Conservation (phyloP, 1,140 invertebrate species). For the Temnothorax nylanderi region DNA sequence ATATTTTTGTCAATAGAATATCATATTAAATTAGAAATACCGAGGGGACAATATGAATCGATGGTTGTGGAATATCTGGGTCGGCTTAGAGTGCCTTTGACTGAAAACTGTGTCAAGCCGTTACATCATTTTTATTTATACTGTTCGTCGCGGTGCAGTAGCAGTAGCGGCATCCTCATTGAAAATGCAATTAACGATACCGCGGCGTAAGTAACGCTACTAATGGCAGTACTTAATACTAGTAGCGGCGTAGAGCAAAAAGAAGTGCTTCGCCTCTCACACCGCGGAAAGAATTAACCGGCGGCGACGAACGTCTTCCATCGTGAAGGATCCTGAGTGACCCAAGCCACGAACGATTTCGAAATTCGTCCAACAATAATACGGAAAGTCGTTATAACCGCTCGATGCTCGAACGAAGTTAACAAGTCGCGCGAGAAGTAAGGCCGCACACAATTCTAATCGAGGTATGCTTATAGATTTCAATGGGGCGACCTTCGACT, state of each 20-base stretch:
- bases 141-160: neutral
- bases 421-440: no score
- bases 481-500: no score
- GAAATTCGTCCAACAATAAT: no score
- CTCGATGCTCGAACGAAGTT: no score
- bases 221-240: neutral
- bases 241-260: neutral
- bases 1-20: neutral
- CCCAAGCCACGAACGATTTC: no score
- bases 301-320: no score
- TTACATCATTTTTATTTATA: slow-evolving; percentile 52
- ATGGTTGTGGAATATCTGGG: neutral
- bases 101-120: slow-evolving; percentile 10
- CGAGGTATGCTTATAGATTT: no score
- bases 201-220: slow-evolving; percentile 10
- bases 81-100: neutral
- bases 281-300: slow-evolving; percentile 36
- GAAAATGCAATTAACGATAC: slow-evolving; percentile 44
- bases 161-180: neutral
- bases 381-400: no score
- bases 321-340: no score
- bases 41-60: neutral
- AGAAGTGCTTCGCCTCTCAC: slow-evolving; percentile 27
- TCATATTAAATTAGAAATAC: neutral
- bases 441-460: no score